phyloP scores from a whole-genome alignment of 2,888 invertebrate species.

The Dryobota labecula region DNA sequence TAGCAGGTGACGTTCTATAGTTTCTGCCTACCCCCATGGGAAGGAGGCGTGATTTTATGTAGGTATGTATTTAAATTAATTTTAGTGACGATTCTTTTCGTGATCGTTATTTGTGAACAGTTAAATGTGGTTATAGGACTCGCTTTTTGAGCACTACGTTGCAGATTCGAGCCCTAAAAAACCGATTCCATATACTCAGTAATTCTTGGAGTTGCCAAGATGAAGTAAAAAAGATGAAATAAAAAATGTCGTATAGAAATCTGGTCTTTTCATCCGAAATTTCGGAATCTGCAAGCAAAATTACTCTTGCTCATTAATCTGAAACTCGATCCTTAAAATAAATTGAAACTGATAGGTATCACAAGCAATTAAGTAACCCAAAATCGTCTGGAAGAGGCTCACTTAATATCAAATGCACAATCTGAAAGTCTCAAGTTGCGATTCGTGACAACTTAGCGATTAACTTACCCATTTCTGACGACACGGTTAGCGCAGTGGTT shows the following conservation, averaged over 20 bases:
- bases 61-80: not conserved
- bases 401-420: constrained; percentile 19
- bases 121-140: not conserved
- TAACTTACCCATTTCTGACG: not conserved
- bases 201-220: not conserved
- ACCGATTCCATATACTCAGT: not conserved
- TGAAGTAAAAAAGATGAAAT: not conserved
- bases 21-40: not conserved
- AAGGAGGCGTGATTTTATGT: not conserved
- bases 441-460: constrained; percentile 22
- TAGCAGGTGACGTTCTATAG: no score
- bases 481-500: no score
- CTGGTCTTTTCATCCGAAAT: not conserved
- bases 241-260: not conserved
- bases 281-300: not conserved
- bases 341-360: not conserved
- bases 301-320: not conserved
- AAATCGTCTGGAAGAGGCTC: not conserved
- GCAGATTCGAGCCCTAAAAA: not conserved
- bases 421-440: constrained; percentile 15
- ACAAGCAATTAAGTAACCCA: not conserved
- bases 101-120: not conserved
- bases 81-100: not conserved
- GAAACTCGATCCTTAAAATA: not conserved
- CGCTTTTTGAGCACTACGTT: not conserved